phyloP scores from a whole-genome alignment of 92 coral and sea anemone species.

The Paramuricea clavata region DNA sequence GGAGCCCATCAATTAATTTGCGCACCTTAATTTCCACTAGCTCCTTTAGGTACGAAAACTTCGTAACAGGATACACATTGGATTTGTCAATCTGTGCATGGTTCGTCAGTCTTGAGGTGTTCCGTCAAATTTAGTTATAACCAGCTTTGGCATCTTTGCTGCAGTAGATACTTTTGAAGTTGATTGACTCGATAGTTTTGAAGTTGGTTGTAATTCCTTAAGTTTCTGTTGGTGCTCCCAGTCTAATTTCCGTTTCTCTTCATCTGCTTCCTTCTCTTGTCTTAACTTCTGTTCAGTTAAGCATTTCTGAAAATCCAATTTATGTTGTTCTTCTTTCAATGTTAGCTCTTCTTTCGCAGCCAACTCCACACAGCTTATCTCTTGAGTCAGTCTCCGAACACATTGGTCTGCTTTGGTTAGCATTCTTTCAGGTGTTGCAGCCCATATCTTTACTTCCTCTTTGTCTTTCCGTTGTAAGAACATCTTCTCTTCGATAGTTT shows the following conservation, averaged over 20 bases:
- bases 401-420: conserved; percentile 53
- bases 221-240: background rate
- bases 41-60: too few relatives aligned
- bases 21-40: too few relatives aligned
- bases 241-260: conserved; percentile 3
- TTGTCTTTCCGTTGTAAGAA: conserved; percentile 66
- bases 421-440: background rate
- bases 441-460: conserved; percentile 63
- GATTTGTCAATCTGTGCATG: too few relatives aligned
- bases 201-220: background rate
- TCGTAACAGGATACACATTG: too few relatives aligned
- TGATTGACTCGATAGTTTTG: background rate
- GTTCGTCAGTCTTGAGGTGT: background rate
- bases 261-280: conserved; percentile 45
- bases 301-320: background rate
- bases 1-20: conserved; percentile 57
- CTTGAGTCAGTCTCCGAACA: background rate
- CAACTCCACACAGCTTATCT: background rate
- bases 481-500: conserved; percentile 70
- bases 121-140: background rate
- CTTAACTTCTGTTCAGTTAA: conserved; percentile 21
- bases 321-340: background rate
- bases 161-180: background rate
- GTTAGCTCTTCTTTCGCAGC: background rate
- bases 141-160: background rate